Evolutionary conservation across 1,140 invertebrate genomes (phyloP), one percentile per base, ranked within the genome.

Genomic region (Sycophaga agraensis): DNA sequence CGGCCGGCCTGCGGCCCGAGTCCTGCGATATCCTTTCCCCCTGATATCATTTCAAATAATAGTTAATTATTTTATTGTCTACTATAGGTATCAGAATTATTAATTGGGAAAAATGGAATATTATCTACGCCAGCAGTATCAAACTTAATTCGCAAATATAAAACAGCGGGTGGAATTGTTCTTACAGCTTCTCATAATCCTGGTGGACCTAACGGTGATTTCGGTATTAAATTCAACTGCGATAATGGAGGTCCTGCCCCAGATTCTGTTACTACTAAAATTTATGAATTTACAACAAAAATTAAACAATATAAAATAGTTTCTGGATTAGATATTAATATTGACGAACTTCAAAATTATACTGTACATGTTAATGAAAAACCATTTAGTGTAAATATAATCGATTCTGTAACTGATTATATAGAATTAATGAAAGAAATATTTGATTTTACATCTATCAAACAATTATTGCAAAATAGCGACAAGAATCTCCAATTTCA

Each of bases 151-250:
- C 86, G 97, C 63, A 93, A 95, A 78, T 87, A 91, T 69, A 87
- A 92, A 74, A 87, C 93, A 35, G 79, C 88, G 60, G 88, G 97
- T 69, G 98, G 97, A 21, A 98, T 99, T 72, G 90, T 99, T 17
- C 82, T 99, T 16, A 99, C 98, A 17, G 98, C 98, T 0, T 98
- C 95, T 49, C 98, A 99, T 77, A 99, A 99, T 84, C 97, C 98
- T 22, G 98, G 98, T 64, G 97, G 98, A 43, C 93, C 93, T 4
- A 85, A 98, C 75, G 92, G 91, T 66, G 98, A 99, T 82, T 99
- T 99, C 82, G 98, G 98, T 37, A 98, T 99, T 68, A 99, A 99
- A 81, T 99, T 93, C 75, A 99, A 99, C 79, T 93, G 89, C 66
- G 84, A 90, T 50, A 99, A 99, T 82, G 98, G 98, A 68, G 98